phyloP scores from a whole-genome alignment of 1,140 invertebrate genomes.

The Sycophaga agraensis region DNA sequence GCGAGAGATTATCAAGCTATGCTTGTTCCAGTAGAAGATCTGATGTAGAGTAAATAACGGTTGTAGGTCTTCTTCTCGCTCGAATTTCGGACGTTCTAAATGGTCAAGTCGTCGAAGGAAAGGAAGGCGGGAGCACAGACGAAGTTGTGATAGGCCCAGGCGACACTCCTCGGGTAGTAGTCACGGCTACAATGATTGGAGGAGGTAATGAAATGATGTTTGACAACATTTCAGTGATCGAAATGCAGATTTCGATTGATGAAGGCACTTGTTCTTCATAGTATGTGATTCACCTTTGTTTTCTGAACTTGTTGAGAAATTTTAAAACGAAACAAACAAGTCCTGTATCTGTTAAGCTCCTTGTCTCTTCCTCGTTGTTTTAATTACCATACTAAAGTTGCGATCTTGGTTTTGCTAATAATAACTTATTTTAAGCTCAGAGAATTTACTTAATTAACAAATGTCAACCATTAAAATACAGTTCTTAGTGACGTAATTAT shows the following conservation, averaged over 20 bases:
- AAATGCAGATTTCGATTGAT: neutral
- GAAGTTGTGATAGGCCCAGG: slow-evolving; percentile 38
- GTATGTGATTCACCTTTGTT: neutral
- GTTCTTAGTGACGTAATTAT: no score
- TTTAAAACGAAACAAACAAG: no score
- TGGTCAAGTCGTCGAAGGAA: slow-evolving; percentile 34
- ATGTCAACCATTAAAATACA: no score
- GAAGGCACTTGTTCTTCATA: neutral
- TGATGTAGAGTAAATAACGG: no score
- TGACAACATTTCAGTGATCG: slow-evolving; percentile 1
- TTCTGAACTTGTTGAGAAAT: neutral
- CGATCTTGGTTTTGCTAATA: neutral
- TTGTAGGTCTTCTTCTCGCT: slow-evolving; percentile 43
- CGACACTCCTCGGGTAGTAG: slow-evolving; percentile 33
- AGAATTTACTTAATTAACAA: slow-evolving; percentile 1
- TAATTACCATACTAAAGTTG: slow-evolving; percentile 1
- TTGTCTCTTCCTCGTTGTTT: neutral
- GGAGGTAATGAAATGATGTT: slow-evolving; percentile 39
- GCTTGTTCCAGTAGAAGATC: no score
- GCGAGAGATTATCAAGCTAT: no score
- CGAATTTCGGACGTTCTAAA: slow-evolving; percentile 41
- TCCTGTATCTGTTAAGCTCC: neutral
- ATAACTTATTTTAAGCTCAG: neutral
- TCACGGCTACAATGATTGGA: slow-evolving; percentile 34
- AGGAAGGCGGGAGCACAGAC: slow-evolving; percentile 25